A percentile compares a stretch with the other conserved stretches of the same genome.
phyloP scores from a whole-genome alignment of 1,140 invertebrate genomes.

The Agraylea sexmaculata region DNA sequence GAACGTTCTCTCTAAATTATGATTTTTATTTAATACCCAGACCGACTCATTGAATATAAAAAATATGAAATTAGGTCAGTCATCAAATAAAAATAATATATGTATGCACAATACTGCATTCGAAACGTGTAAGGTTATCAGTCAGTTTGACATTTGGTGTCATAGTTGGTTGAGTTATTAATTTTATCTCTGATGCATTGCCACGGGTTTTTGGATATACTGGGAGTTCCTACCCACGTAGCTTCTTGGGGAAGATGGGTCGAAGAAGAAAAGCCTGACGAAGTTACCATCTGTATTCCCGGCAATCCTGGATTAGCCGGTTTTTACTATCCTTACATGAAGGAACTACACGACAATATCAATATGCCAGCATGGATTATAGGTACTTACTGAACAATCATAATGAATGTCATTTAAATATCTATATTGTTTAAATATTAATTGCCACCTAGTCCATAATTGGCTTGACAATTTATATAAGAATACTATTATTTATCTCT shows the following conservation, averaged over 20 bases:
- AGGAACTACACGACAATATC: constrained; percentile 13
- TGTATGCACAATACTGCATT: too few relatives aligned
- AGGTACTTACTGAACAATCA: constrained; percentile 7
- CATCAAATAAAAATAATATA: too few relatives aligned
- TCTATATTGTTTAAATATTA: too few relatives aligned
- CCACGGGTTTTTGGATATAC: constrained; percentile 15
- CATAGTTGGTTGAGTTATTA: background rate
- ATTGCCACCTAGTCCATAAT: too few relatives aligned
- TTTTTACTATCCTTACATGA: constrained; percentile 15
- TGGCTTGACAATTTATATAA: too few relatives aligned
- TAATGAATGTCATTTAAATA: background rate
- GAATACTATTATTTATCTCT: too few relatives aligned
- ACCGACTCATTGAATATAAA: too few relatives aligned
- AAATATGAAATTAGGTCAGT: too few relatives aligned
- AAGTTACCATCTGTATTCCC: constrained; percentile 16
- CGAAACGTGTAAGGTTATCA: too few relatives aligned
- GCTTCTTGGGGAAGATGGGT: constrained; percentile 16
- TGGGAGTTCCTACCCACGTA: constrained; percentile 9
- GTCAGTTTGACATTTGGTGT: constrained; percentile 2
- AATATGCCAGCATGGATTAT: constrained; percentile 17
- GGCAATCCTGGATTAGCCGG: constrained; percentile 17
- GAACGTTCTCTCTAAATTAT: too few relatives aligned
- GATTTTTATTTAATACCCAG: too few relatives aligned
- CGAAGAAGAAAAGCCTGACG: constrained; percentile 10
- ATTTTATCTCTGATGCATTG: constrained; percentile 10